Conservation (phyloP, 2,888 invertebrate species). For the Aromia moschata region DNA sequence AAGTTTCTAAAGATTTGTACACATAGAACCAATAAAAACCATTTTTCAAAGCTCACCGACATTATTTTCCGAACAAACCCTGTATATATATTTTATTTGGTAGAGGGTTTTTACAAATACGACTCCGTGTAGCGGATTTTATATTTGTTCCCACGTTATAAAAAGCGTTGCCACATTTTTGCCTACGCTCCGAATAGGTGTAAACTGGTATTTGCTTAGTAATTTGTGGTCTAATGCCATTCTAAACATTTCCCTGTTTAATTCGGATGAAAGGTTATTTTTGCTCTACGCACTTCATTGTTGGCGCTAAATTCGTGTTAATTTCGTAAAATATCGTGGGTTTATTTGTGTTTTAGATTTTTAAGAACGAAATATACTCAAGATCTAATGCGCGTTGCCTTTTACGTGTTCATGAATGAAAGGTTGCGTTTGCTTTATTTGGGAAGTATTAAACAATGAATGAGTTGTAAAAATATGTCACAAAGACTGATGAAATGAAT, state of each 20-base stretch:
- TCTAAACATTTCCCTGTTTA: constrained; percentile 12
- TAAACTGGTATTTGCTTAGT: constrained; percentile 12
- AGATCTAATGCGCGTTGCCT: not conserved
- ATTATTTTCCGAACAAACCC: too few relatives aligned
- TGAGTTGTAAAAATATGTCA: too few relatives aligned
- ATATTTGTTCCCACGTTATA: not conserved
- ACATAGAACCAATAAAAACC: too few relatives aligned
- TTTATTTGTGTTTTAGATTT: not conserved
- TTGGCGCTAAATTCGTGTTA: not conserved
- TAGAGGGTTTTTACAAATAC: too few relatives aligned
- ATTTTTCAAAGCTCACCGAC: too few relatives aligned
- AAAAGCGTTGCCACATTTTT: constrained; percentile 10
- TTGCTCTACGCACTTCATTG: not conserved
- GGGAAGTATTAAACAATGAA: too few relatives aligned
- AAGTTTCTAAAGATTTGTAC: too few relatives aligned
- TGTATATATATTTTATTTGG: too few relatives aligned
- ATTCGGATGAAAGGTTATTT: constrained; percentile 1
- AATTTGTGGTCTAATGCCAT: constrained; percentile 5
- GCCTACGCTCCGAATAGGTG: constrained; percentile 13
- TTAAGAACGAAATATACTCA: not conserved
- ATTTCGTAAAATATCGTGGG: not conserved
- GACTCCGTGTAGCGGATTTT: too few relatives aligned
- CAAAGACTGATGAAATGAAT: too few relatives aligned
- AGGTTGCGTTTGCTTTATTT: too few relatives aligned
- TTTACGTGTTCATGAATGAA: not conserved